These are phyloP conservation scores for Macrostomum lignano DNA, from an alignment of 1,140 invertebrate species.

Conservation along the genomic window DNA sequence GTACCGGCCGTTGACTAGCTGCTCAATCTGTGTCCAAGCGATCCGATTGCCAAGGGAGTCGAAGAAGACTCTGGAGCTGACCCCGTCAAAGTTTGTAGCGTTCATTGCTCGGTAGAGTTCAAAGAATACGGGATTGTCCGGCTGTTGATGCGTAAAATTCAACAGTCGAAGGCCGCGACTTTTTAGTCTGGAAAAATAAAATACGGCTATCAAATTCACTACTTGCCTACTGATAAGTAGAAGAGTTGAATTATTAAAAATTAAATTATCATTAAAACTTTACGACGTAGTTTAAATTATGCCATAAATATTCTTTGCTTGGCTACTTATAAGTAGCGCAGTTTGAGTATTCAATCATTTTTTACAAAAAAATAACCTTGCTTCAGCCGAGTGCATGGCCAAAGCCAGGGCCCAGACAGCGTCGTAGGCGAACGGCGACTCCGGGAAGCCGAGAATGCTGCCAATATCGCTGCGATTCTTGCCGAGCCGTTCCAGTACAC, in stretches of 20 bases:
- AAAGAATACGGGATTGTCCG: constrained; percentile 64
- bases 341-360: too few relatives aligned
- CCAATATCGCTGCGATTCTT: too few relatives aligned
- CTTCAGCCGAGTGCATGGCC: constrained; percentile 67
- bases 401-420: constrained; percentile 88
- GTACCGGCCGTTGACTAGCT: constrained; percentile 45
- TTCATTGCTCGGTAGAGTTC: constrained; percentile 89
- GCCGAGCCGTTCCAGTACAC: too few relatives aligned
- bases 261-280: too few relatives aligned
- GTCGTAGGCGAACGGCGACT: constrained; percentile 89
- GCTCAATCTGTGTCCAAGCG: constrained; percentile 88
- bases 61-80: constrained; percentile 70
- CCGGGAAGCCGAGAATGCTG: constrained; percentile 51
- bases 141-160: constrained; percentile 60
- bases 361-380: too few relatives aligned
- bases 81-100: constrained; percentile 76
- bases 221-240: too few relatives aligned
- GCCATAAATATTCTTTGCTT: too few relatives aligned
- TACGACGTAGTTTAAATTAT: too few relatives aligned
- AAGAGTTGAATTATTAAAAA: too few relatives aligned
- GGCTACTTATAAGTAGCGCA: too few relatives aligned
- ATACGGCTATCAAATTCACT: too few relatives aligned
- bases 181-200: too few relatives aligned
- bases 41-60: constrained; percentile 86
- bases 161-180: constrained; percentile 51